Base-by-base conservation (phyloP, 1,140 invertebrate species). In the Portunus trituberculatus region DNA sequence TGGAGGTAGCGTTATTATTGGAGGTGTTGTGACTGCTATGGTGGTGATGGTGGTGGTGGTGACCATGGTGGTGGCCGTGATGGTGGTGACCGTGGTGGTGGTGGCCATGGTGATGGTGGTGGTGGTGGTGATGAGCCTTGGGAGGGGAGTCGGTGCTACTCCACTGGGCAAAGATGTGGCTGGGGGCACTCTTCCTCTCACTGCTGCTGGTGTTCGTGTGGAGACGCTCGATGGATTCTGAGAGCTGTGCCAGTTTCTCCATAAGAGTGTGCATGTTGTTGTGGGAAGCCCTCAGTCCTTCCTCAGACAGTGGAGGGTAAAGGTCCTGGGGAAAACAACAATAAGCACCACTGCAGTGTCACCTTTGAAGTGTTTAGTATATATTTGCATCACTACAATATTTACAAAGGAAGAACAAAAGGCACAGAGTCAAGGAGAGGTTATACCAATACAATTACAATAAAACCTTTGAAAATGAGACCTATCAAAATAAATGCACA, bases 251-350 rank as follows among this genome's bases (percentile, higher is more conserved):
- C 84, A 99, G 97, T 96, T 98, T 98, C 97, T 98, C 98, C 96
- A 99, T 98, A 92, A 99, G 97, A 96, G 98, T 98, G 87, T 97
- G 97, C 98, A 99, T 98, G 96, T 98, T 98, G 96, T 98, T 98
- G 96, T 98, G 98, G 3, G 97, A 98, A 93, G 97, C 97, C 88
- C 97, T 96, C 45, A 98, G 97, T 32, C 97, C 96, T 96, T 97
- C 97, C 94, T 97, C 97, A 96, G 97, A 97, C 84, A 98, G 97
- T 12, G 97, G 97, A 25, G 97, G 97, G 39, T 97, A 97, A 16
- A 97, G 97, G 95, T 97, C 97, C 96, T 98, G 97, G 96, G 97
- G 97, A n/a, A 76, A 76, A 76, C 12, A 76, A 59, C 52, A 59
- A 59, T 59, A 59, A 20, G 10, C 12, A 59, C 16, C 52, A 59